phyloP scores from a whole-genome alignment of 1,140 invertebrate genomes.

The Bombus waltoni region DNA sequence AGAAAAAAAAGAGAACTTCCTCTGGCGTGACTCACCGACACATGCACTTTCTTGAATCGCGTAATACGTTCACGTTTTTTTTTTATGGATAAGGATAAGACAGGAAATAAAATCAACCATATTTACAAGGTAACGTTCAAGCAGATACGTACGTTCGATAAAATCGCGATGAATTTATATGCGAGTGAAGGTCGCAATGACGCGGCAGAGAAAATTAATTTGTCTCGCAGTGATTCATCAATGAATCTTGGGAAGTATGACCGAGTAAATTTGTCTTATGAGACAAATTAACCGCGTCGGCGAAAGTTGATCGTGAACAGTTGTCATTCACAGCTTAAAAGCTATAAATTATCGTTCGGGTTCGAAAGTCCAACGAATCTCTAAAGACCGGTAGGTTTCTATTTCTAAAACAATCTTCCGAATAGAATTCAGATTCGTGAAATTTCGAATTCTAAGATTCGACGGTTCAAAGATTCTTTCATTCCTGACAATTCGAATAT shows the following conservation, averaged over 20 bases:
- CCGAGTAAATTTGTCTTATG: conserved; percentile 13
- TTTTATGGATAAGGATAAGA: not conserved
- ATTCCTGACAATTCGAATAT: too few relatives aligned
- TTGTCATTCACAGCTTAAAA: not conserved
- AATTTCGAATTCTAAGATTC: too few relatives aligned
- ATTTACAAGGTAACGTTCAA: too few relatives aligned
- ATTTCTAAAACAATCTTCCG: too few relatives aligned
- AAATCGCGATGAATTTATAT: too few relatives aligned
- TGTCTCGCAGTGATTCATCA: conserved; percentile 4
- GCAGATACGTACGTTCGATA: not conserved
- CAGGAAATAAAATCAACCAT: not conserved
- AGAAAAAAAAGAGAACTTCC: conserved; percentile 72
- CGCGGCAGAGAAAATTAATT: conserved; percentile 6
- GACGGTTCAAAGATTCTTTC: too few relatives aligned
- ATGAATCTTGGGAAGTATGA: not conserved
- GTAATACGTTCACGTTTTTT: not conserved
- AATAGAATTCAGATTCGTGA: too few relatives aligned
- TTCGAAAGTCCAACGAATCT: conserved; percentile 4
- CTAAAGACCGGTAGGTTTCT: too few relatives aligned
- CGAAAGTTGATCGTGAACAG: not conserved
- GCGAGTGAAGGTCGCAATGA: not conserved
- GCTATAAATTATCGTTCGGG: not conserved
- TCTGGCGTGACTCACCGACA: conserved; percentile 74
- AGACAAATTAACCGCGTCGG: not conserved
- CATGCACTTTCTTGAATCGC: conserved; percentile 54